Conservation (phyloP, 2,888 invertebrate genomes). For the Nasonia oneida region DNA sequence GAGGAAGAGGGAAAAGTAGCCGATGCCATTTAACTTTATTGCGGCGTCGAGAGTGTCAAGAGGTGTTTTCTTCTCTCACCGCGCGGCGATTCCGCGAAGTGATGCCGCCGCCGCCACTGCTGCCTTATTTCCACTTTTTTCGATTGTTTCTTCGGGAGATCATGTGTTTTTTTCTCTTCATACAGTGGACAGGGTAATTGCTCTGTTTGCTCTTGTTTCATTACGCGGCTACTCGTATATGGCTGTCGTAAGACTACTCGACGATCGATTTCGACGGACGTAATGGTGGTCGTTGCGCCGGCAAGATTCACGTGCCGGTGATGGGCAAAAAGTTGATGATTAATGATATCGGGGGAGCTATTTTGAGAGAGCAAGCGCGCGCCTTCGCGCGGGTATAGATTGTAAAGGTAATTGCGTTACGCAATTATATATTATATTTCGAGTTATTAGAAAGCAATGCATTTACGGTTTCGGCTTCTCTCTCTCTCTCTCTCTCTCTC, state of each 20-base stretch:
- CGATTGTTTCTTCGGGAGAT: not conserved
- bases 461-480: not conserved
- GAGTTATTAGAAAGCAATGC: not conserved
- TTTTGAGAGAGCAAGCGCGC: not conserved
- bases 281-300: not conserved
- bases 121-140: not conserved
- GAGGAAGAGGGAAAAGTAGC: not conserved
- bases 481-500: no score
- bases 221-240: not conserved
- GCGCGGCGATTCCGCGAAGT: not conserved
- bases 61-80: not conserved
- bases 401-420: not conserved
- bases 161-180: not conserved
- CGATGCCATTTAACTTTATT: constrained; percentile 5
- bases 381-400: not conserved
- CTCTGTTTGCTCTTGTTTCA: not conserved
- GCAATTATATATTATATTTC: constrained; percentile 2
- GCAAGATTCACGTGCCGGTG: not conserved
- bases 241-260: not conserved
- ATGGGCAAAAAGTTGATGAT: not conserved
- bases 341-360: not conserved
- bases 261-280: constrained; percentile 8
- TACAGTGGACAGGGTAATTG: not conserved
- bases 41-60: not conserved
- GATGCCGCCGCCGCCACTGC: no score